Evolutionary conservation across 2,797 vertebrate species (phyloP).

Genomic region (Mus caroli): DNA sequence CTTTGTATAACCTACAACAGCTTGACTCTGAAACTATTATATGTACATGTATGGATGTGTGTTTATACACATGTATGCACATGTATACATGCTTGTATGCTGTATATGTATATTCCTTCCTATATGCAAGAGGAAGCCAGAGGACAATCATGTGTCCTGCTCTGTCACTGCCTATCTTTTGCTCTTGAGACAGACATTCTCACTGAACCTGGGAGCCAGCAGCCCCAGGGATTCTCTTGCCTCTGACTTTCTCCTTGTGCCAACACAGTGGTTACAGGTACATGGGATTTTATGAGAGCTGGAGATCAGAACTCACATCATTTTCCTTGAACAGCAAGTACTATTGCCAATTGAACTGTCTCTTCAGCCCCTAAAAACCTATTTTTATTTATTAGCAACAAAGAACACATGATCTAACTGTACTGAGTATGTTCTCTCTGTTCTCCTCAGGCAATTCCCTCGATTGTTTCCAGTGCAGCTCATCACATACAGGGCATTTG

Average conservation of each 20-base stretch:
- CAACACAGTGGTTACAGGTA: not conserved
- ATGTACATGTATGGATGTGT: not conserved
- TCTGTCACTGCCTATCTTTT: not conserved
- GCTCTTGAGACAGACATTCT: not conserved
- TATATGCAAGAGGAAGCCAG: not conserved
- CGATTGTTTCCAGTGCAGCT: not conserved
- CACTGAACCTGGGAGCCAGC: not conserved
- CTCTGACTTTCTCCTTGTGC: not conserved
- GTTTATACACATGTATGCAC: not conserved
- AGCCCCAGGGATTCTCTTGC: not conserved
- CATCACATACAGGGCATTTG: not conserved
- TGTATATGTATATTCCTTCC: not conserved
- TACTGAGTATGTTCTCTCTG: not conserved
- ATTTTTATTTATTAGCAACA: not conserved
- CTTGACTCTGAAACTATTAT: not conserved
- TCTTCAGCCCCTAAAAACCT: fast-evolving
- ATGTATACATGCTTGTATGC: not conserved
- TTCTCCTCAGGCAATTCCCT: too few relatives aligned
- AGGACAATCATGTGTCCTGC: not conserved
- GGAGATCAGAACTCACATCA: not conserved
- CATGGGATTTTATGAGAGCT: not conserved
- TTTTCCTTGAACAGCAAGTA: not conserved
- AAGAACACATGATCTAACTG: not conserved
- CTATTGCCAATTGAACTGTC: not conserved
- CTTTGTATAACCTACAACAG: not conserved